Evolutionary conservation across 1,140 invertebrate genomes (phyloP).

Genomic region (Agrypnia vestita): DNA sequence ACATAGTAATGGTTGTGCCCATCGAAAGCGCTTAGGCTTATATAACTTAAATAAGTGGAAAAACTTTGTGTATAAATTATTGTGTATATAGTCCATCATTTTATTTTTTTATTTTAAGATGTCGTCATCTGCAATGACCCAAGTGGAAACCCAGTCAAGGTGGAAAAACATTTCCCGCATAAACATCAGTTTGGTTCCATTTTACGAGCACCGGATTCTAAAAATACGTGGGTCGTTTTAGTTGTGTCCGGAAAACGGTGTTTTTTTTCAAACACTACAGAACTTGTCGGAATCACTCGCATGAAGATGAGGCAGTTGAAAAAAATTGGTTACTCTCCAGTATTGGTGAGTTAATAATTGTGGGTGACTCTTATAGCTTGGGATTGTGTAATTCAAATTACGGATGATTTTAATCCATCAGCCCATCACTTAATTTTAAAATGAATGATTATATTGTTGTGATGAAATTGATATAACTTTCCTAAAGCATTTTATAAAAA

Average conservation of each 20-base stretch:
- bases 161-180: conserved; percentile 7
- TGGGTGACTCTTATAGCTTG: too few relatives aligned
- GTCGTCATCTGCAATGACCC: conserved; percentile 9
- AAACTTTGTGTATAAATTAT: too few relatives aligned
- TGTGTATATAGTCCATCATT: too few relatives aligned
- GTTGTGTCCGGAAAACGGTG: background rate
- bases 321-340: conserved; percentile 18
- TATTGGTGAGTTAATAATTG: background rate
- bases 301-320: conserved; percentile 31
- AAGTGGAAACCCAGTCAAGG: background rate
- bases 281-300: conserved; percentile 14
- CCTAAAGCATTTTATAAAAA: too few relatives aligned
- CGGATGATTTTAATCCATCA: too few relatives aligned
- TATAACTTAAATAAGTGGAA: too few relatives aligned
- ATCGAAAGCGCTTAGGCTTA: too few relatives aligned
- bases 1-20: too few relatives aligned
- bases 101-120: conserved; percentile 22
- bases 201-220: background rate
- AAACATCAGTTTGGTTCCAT: conserved; percentile 16
- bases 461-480: too few relatives aligned
- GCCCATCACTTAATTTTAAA: too few relatives aligned
- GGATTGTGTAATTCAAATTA: too few relatives aligned
- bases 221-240: background rate
- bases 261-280: background rate
- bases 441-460: too few relatives aligned